These are phyloP conservation scores for Cyrtonyx montezumae DNA, from an alignment of 2,113 vertebrate genomes.

Conservation along the genomic window DNA sequence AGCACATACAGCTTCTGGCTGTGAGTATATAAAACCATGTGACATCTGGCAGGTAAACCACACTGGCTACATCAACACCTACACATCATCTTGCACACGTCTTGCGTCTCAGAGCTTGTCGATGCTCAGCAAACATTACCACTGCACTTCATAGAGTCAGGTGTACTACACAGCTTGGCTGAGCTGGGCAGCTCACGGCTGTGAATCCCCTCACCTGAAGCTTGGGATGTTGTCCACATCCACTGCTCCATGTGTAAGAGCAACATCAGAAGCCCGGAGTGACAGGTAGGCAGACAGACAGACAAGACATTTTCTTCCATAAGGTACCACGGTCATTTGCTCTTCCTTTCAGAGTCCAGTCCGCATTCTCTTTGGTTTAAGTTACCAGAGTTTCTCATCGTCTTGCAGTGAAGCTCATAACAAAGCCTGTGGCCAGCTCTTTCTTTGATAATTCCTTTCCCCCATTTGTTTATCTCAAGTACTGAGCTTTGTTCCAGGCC, in stretches of 20 bases:
- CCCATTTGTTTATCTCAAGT: constrained; percentile 72
- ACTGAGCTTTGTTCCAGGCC: constrained; percentile 71
- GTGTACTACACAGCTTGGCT: neutral
- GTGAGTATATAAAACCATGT: neutral
- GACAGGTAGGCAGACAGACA: fast-evolving
- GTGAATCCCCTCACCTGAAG: neutral
- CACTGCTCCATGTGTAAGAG: neutral
- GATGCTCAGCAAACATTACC: neutral
- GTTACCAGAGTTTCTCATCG: constrained; percentile 40
- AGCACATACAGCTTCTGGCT: neutral
- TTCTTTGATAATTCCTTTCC: constrained; percentile 62
- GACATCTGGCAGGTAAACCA: neutral
- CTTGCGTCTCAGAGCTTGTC: fast-evolving
- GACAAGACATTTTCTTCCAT: neutral
- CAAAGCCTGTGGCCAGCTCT: constrained; percentile 57
- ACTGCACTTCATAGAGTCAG: neutral
- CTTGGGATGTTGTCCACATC: neutral
- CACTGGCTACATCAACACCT: neutral
- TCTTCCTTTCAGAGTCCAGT: neutral
- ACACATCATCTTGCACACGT: neutral
- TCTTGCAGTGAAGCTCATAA: constrained; percentile 43
- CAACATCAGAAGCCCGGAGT: fast-evolving
- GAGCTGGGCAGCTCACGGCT: neutral
- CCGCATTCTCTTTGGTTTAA: constrained; percentile 38
- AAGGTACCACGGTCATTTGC: neutral